A percentile compares a stretch with the other conserved stretches of the same genome.
Conservation (phyloP, 2,888 invertebrate genomes). For the Apoda limacodes region DNA sequence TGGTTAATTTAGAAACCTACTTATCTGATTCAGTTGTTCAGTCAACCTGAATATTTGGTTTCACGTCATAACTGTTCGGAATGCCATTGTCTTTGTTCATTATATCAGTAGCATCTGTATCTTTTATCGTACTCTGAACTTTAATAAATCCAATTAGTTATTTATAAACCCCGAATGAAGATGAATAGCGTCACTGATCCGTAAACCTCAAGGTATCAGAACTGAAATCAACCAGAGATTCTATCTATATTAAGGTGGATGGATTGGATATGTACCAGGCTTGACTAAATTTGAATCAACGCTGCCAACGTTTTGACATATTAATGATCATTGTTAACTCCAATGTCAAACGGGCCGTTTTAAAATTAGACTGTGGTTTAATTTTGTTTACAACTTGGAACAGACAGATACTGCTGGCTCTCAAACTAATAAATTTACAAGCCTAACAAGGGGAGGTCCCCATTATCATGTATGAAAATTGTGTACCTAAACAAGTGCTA, state of each 20-base stretch:
- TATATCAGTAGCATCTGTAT: too few species aligned
- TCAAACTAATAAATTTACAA: slow-evolving; percentile 47
- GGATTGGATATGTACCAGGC: slow-evolving; percentile 31
- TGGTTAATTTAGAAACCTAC: slow-evolving; percentile 52
- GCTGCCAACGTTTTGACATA: slow-evolving; percentile 24
- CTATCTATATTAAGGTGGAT: too few species aligned
- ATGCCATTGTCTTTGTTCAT: slow-evolving; percentile 43
- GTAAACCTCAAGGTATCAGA: slow-evolving; percentile 27
- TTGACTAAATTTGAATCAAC: slow-evolving; percentile 20
- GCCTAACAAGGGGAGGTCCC: too few species aligned
- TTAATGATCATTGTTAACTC: slow-evolving; percentile 34
- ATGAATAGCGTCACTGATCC: too few species aligned
- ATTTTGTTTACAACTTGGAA: too few species aligned
- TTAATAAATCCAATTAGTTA: too few species aligned
- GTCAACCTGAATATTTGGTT: slow-evolving; percentile 55
- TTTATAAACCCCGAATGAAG: too few species aligned
- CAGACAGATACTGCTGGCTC: too few species aligned
- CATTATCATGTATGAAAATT: slow-evolving; percentile 53
- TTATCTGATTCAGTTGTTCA: slow-evolving; percentile 62
- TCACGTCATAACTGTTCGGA: slow-evolving; percentile 39
- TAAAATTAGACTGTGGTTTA: slow-evolving; percentile 29
- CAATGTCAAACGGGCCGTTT: slow-evolving; percentile 23
- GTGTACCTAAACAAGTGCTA: too few species aligned
- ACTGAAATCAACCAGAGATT: slow-evolving; percentile 31
- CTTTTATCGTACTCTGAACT: too few species aligned